These are phyloP conservation scores for Mythimna ferrago DNA, from an alignment of 2,888 invertebrate species.

Conservation along the genomic window DNA sequence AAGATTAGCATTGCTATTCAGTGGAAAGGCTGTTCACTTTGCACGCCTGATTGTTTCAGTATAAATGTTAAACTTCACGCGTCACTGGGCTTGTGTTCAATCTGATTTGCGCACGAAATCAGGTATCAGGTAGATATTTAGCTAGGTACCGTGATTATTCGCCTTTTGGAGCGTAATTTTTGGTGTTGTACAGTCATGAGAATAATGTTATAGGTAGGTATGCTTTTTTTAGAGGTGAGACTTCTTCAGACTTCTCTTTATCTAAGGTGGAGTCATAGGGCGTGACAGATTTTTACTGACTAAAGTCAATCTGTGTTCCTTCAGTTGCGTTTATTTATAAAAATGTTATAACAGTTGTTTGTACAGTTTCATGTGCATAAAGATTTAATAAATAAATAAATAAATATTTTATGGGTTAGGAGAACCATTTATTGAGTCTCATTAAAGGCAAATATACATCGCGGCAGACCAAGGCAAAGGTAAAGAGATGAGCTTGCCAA, in stretches of 20 bases:
- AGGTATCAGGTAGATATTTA: neutral
- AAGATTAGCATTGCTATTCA: constrained; percentile 53
- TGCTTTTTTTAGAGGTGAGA: too few species aligned
- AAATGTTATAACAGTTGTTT: too few species aligned
- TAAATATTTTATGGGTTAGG: too few species aligned
- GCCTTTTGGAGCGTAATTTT: constrained; percentile 25
- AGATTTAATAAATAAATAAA: too few species aligned
- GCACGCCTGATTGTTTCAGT: constrained; percentile 51
- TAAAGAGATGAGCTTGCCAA: too few species aligned
- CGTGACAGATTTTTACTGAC: neutral
- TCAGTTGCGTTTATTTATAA: too few species aligned
- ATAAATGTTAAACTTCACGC: constrained; percentile 54
- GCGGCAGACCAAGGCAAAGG: too few species aligned
- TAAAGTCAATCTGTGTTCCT: too few species aligned
- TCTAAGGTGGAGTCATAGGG: neutral
- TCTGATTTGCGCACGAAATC: constrained; percentile 46
- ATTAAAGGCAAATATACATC: too few species aligned
- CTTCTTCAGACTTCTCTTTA: too few species aligned
- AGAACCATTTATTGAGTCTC: too few species aligned
- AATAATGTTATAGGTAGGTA: neutral
- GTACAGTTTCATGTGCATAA: too few species aligned
- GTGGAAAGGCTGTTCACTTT: constrained; percentile 28
- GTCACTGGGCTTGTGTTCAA: constrained; percentile 38
- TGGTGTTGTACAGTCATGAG: constrained; percentile 8
- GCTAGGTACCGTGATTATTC: constrained; percentile 1